Evolutionary conservation across 2,888 invertebrate genomes (phyloP).

Genomic region (Stenotaenia linearis): DNA sequence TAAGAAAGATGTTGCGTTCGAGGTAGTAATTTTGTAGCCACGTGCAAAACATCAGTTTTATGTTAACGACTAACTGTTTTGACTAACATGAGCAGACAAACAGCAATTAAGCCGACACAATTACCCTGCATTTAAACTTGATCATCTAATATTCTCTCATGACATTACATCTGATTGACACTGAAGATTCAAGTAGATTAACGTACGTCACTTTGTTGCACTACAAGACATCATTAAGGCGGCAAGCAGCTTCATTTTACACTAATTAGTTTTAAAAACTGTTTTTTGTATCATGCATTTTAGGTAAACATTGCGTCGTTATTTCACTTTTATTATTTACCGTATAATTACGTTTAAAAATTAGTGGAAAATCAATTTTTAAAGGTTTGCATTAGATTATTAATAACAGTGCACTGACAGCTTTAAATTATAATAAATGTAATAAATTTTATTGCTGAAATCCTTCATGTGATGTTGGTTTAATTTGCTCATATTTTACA

Average conservation of each 20-base stretch:
- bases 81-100: background rate
- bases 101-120: background rate
- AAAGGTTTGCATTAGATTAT: no score
- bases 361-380: background rate
- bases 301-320: background rate
- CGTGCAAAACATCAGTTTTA: background rate
- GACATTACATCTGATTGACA: slow-evolving; percentile 11
- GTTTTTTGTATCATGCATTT: background rate
- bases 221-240: slow-evolving; percentile 2
- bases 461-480: background rate
- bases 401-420: no score
- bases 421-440: no score
- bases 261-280: background rate
- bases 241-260: background rate
- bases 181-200: slow-evolving; percentile 3
- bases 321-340: background rate
- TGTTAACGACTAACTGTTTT: background rate
- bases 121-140: slow-evolving; percentile 19
- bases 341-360: background rate
- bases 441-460: no score
- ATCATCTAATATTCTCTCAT: slow-evolving; percentile 11
- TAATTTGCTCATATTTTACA: background rate
- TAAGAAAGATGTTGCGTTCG: background rate
- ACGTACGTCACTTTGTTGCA: background rate
- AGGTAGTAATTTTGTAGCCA: background rate